Conservation (phyloP, 2,888 invertebrate species). For the Drosophila multiciliata region DNA sequence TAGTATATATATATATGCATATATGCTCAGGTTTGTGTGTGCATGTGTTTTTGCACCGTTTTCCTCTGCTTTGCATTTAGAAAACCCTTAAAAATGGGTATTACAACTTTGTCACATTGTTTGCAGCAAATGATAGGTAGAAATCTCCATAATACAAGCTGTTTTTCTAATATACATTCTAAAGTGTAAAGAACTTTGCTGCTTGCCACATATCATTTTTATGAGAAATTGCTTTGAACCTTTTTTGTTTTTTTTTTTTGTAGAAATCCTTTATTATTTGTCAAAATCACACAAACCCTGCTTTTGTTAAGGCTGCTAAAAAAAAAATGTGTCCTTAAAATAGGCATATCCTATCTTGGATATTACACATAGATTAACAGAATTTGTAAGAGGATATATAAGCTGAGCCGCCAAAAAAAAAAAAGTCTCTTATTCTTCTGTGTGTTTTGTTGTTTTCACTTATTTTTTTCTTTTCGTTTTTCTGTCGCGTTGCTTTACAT, state of each 20-base stretch:
- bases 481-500: conserved; percentile 74
- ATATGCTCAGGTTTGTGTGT: conserved; percentile 11
- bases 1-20: conserved; percentile 5
- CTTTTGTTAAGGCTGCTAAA: neutral
- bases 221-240: neutral
- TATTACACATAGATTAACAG: conserved; percentile 7
- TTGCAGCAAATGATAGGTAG: conserved; percentile 18
- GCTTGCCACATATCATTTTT: neutral
- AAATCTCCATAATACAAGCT: conserved; percentile 11
- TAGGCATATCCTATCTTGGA: neutral
- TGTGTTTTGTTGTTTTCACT: conserved; percentile 1
- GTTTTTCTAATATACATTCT: neutral
- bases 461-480: conserved; percentile 27
- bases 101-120: conserved; percentile 33
- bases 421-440: conserved; percentile 10
- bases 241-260: too few species aligned
- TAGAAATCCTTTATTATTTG: neutral
- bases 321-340: neutral
- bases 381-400: conserved; percentile 45
- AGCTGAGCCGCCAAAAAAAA: conserved; percentile 1
- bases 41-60: conserved; percentile 65
- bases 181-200: neutral
- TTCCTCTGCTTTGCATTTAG: conserved; percentile 53
- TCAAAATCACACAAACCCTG: neutral
- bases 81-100: conserved; percentile 41